Percentiles rank a stretch among this genome's conserved stretches.
Conservation (phyloP, 2,888 invertebrate species). For the Protonemura montana region DNA sequence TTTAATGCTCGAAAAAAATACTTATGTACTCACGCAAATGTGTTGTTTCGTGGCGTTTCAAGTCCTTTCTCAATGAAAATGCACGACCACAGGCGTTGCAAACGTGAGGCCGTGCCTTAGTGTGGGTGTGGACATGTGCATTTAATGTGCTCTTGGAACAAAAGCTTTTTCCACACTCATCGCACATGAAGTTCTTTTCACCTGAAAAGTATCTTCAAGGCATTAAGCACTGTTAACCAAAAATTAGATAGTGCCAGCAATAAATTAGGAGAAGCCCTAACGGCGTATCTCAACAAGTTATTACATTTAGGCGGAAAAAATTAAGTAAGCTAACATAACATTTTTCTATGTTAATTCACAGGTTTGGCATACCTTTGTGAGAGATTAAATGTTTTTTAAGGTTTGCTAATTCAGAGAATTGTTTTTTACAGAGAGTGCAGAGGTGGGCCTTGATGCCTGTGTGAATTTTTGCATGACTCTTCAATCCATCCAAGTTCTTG, state of each 20-base stretch:
- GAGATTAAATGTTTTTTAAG: constrained; percentile 71
- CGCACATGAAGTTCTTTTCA: constrained; percentile 57
- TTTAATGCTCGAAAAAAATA: too few relatives aligned
- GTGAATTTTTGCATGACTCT: constrained; percentile 70
- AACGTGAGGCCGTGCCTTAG: constrained; percentile 63
- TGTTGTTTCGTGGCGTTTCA: constrained; percentile 72
- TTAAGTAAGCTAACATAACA: too few relatives aligned
- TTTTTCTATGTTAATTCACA: too few relatives aligned
- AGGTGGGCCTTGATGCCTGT: constrained; percentile 68
- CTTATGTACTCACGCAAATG: constrained; percentile 66
- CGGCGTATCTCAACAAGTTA: too few relatives aligned
- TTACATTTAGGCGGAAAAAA: too few relatives aligned
- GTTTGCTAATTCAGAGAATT: constrained; percentile 71
- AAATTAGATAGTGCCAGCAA: too few relatives aligned
- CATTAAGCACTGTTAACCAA: too few relatives aligned
- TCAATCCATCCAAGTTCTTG: constrained; percentile 65
- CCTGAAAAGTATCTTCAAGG: constrained; percentile 63
- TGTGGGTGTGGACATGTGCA: constrained; percentile 65
- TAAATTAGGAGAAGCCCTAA: too few relatives aligned
- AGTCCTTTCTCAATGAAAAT: constrained; percentile 73
- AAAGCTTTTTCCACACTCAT: constrained; percentile 58
- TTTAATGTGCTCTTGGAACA: constrained; percentile 56
- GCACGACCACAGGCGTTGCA: constrained; percentile 73
- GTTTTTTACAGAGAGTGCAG: constrained; percentile 67
- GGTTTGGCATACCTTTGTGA: constrained; percentile 65